Base-by-base conservation (phyloP, 2,797 vertebrate species). In the Pipistrellus pipistrellus region DNA sequence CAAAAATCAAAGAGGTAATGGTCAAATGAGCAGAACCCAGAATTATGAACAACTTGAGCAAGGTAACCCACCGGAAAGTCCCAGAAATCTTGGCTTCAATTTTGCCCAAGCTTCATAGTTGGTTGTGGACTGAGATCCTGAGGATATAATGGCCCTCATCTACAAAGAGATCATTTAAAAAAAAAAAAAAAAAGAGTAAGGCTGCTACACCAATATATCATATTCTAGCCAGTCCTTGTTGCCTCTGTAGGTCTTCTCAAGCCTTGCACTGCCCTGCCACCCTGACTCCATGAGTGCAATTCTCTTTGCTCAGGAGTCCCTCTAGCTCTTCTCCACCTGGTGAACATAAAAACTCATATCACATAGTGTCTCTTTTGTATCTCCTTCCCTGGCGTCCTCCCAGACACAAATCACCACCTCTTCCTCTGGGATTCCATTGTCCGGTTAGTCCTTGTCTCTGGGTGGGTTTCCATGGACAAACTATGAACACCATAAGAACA, bases 331-430 rank as follows among this genome's bases (percentile, higher is more conserved):
- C 71, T 86, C 35, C 57, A 38, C 57, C 85, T 57, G 23, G 81
- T 25, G 44, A 83, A 12, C 38, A 3, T 69, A 35, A 71, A 80
- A 91, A 85, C 35, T 62, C 44, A 71, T 35, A 75, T 55, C 41
- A 83, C 73, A 91, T 59, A 62, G 78, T 44, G 51, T 35, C 35
- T 55, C 32, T 41, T n/a, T 86, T 41, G 10, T 62, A 30, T 85
- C 21, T 62, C 38, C 66, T 81, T 94, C 90, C n/a, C 4, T 76
- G 75, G 76, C 80, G 25, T 90, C 66, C 35, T 92, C 44, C 38
- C 23, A 90, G 72, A 51, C 17, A 23, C 51, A 87, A 84, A 71
- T 84, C 57, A n/a, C 27, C 80, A 15, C n/a, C 32, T 64, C 66
- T 89, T 85, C 75, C 62, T 89, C 81, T 73, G 71, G n/a, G 21